Conservation (phyloP, 2,113 vertebrate species). For the Sinocyclocheilus anshuiensis region DNA sequence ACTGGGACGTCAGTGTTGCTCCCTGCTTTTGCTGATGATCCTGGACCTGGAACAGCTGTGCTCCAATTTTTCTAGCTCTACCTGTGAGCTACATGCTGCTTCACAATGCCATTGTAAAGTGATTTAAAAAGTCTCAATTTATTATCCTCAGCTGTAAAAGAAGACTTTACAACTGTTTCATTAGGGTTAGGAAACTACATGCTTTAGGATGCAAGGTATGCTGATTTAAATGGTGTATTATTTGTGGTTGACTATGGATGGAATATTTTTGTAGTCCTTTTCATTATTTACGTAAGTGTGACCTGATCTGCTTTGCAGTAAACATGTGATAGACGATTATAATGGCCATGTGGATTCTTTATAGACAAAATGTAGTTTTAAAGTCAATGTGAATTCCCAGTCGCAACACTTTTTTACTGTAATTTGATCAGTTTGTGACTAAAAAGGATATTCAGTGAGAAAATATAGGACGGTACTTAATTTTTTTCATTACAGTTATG, state of each 20-base stretch:
- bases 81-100: background rate
- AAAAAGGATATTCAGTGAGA: too few species aligned
- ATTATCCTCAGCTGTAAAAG: background rate
- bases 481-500: too few species aligned
- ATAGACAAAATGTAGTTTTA: background rate
- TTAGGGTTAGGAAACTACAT: background rate
- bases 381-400: background rate
- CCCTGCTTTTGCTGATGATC: background rate
- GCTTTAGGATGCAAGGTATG: background rate
- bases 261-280: too few species aligned
- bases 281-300: background rate
- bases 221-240: background rate
- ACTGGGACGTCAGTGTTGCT: background rate
- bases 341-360: background rate
- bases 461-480: too few species aligned
- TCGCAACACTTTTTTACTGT: too few species aligned
- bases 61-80: constrained; percentile 15
- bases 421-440: too few species aligned
- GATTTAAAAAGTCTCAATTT: background rate
- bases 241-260: background rate
- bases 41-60: constrained; percentile 16
- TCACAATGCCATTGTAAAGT: background rate
- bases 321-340: background rate
- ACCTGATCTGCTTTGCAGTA: background rate
- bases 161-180: too few species aligned